These are phyloP conservation scores for Epinotia brunnichana DNA, from an alignment of 2,888 invertebrate species.

Conservation along the genomic window DNA sequence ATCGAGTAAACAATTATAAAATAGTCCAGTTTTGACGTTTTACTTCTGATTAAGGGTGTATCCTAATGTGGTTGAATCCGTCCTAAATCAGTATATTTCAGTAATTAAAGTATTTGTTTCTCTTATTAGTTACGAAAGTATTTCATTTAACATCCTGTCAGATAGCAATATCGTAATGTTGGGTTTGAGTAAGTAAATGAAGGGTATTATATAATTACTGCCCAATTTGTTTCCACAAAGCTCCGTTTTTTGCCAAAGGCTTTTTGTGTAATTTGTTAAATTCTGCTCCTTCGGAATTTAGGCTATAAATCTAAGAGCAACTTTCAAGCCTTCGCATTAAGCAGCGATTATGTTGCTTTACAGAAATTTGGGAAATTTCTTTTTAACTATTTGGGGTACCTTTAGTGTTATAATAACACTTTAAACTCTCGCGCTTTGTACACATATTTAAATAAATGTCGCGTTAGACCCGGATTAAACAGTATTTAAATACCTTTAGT, in stretches of 20 bases:
- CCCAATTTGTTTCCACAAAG: constrained; percentile 2
- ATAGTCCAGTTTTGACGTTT: too few species aligned
- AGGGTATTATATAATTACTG: constrained; percentile 3
- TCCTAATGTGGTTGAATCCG: too few species aligned
- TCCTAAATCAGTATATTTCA: too few species aligned
- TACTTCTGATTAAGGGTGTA: too few species aligned
- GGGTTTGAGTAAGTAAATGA: not conserved
- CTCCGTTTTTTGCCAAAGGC: not conserved
- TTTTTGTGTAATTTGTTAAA: constrained; percentile 23
- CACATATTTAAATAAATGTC: too few species aligned
- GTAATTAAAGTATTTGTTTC: too few species aligned
- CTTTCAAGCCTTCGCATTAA: not conserved
- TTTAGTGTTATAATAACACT: too few species aligned
- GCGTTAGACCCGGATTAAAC: too few species aligned
- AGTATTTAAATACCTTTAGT: too few species aligned
- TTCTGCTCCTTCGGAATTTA: constrained; percentile 3
- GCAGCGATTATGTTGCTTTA: not conserved
- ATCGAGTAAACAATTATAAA: too few species aligned
- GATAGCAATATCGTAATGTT: not conserved
- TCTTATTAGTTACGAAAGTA: not conserved
- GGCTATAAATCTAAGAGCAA: constrained; percentile 17
- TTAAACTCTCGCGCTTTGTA: too few species aligned
- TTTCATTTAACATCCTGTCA: not conserved
- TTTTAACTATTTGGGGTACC: too few species aligned
- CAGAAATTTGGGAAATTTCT: not conserved